Base-by-base conservation (phyloP, 2,113 vertebrate species). In the Semnopithecus entellus region DNA sequence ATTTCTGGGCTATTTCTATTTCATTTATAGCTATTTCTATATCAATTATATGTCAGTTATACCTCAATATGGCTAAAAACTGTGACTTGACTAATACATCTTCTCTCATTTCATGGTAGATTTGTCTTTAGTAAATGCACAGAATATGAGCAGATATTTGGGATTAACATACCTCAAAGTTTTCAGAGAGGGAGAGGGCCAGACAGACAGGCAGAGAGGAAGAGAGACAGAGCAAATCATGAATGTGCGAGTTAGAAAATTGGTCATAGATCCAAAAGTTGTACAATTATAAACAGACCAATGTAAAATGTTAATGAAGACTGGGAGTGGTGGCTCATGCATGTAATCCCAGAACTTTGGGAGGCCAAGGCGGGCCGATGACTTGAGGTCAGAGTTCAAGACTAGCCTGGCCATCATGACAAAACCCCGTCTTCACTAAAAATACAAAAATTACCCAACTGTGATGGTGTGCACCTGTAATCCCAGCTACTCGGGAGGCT, bases 251-350 rank as follows among this genome's bases (percentile, higher is more conserved):
- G 20, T 72, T 6, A n/a, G 64, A 61, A 57, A 88, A 11, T 50
- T 59, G 23, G 22, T 23, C 61, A 27, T 20, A n/a, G 18, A 43
- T 25, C 59, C 38, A 70, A 38, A 32, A 72, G 12, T 23, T 59
- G 38, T 5, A 38, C 7, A 59, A 30, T 18, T 93, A 43, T 73
- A 73, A 40, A 72, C 70, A 72, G 70, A n/a, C 20, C 17, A 40
- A 40, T 38, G 5, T 45, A 79, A 66, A 64, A 66, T 61, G 10
- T 30, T 61, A 30, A 61, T 30, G 59, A 27, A 61, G 59, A 4
- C 10, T 0, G 4, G 25, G 4, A 5, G 0, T 61, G 11, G 11
- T 30, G 59, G 59, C 59, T 61, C 25, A 30, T 13, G 25, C 59
- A 27, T 12, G 27, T 61, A 61, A 61, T 61, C 59, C 59, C 59